A percentile compares a stretch with the other conserved stretches of the same genome.
phyloP scores from a whole-genome alignment of 2,888 invertebrate genomes.

The Schizaphis graminum region DNA sequence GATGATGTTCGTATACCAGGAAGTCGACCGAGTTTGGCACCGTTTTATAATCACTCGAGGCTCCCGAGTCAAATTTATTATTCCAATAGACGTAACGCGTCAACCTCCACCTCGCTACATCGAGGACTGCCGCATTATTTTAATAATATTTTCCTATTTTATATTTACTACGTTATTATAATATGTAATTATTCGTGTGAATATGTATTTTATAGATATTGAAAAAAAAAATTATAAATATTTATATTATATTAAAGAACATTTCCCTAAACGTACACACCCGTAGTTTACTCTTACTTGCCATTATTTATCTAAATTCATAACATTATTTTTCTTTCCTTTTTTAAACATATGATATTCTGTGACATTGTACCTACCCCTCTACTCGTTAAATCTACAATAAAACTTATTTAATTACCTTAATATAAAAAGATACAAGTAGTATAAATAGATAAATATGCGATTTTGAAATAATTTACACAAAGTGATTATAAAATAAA shows the following conservation, averaged over 20 bases:
- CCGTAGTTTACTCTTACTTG: neutral
- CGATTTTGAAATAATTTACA: neutral
- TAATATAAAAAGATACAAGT: neutral
- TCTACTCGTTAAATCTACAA: neutral
- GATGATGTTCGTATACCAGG: neutral
- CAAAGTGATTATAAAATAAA: neutral
- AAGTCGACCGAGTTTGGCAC: neutral
- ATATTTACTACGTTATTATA: neutral
- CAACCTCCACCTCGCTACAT: neutral
- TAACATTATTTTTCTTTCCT: neutral
- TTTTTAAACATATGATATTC: neutral
- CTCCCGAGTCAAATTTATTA: neutral
- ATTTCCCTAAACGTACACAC: neutral
- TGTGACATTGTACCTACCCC: neutral
- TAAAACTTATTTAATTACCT: neutral
- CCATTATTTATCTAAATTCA: neutral
- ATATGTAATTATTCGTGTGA: neutral
- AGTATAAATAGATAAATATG: neutral
- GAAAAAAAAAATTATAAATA: neutral
- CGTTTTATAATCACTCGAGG: constrained; percentile 10
- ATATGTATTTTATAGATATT: neutral
- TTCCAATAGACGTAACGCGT: neutral
- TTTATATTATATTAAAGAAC: too few relatives aligned
- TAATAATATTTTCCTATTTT: neutral
- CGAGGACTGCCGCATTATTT: neutral